Evolutionary conservation across 2,888 invertebrate genomes (phyloP), one percentile per base, ranked within the genome.

Genomic region (Halictus quadricinctus): DNA sequence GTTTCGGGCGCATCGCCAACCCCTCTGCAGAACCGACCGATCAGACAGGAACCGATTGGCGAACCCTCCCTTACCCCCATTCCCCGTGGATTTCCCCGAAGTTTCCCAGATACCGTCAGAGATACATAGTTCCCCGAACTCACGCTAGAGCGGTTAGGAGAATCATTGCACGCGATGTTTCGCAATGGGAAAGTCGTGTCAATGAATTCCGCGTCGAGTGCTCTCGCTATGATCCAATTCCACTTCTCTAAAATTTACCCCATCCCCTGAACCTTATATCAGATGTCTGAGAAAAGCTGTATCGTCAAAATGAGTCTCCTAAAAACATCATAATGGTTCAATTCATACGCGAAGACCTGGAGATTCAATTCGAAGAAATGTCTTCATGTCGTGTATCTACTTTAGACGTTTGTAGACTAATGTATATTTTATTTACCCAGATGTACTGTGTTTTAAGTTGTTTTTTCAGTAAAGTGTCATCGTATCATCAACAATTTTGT

Each of bases 11-110:
- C 85, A 86, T 89, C 88, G 87, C 90, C 78, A 88, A 89, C 92
- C 93, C 92, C 91, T 92, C 94, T 93, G 93, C 93, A 91, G 86
- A 92, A 94, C 93, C 94, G 93, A 93, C 94, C 89, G 94, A 92
- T 90, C 91, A 85, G 89, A 90, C 88, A 81, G 80, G 70, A 81
- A 86, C 87, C 88, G 87, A 91, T 92, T 92, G 90, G 91, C 92
- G 87, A 92, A 93, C 86, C 92, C 93, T 92, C 91, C 93, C 92
- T 92, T 92, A 90, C 93, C 91, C 91, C 90, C 79, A 88, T 88
- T 85, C 86, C 92, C 91, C 91, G 79, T 84, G 84, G 84, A 80
- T 88, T 88, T 86, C 88, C 85, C 77, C 73, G 72, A 85, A 88
- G 88, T 89, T 91, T 88, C 84, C 85, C 89, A 88, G 88, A 89